Conservation (phyloP, 2,113 vertebrate genomes). For the Ciconia boyciana region DNA sequence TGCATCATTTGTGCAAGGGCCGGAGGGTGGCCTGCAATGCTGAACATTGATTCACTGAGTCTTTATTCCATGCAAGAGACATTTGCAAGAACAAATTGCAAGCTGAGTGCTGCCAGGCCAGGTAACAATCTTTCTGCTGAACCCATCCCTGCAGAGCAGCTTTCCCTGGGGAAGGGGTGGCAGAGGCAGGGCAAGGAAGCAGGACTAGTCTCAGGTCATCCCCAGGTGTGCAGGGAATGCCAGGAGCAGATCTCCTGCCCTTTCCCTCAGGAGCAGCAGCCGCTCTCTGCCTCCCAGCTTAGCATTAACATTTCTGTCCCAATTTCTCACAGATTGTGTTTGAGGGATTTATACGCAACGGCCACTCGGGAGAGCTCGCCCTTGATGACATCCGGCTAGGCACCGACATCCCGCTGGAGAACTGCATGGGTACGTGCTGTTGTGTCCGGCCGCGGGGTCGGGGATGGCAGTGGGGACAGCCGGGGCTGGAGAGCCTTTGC, state of each 20-base stretch:
- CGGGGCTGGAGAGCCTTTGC: neutral
- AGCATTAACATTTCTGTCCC: neutral
- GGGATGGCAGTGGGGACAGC: neutral
- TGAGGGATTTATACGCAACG: slow-evolving; percentile 88
- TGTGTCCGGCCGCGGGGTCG: rapidly evolving
- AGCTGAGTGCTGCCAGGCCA: neutral
- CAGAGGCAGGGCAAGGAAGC: neutral
- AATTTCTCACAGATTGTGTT: slow-evolving; percentile 85
- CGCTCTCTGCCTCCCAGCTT: neutral
- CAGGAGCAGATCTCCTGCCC: neutral
- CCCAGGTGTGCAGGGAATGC: slow-evolving; percentile 1
- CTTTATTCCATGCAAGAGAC: neutral
- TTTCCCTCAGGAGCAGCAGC: neutral
- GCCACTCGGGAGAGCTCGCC: slow-evolving; percentile 85
- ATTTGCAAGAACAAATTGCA: neutral
- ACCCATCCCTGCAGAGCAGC: neutral
- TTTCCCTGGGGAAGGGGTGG: neutral
- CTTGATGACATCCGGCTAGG: slow-evolving; percentile 93
- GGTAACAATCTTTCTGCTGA: neutral
- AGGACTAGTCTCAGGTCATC: neutral
- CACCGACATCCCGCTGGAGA: slow-evolving; percentile 85
- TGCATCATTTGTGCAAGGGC: neutral
- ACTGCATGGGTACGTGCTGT: slow-evolving; percentile 88
- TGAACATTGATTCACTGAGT: neutral
- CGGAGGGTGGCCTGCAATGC: neutral